phyloP scores from a whole-genome alignment of 2,113 vertebrate species.

The Aplodontia rufa region DNA sequence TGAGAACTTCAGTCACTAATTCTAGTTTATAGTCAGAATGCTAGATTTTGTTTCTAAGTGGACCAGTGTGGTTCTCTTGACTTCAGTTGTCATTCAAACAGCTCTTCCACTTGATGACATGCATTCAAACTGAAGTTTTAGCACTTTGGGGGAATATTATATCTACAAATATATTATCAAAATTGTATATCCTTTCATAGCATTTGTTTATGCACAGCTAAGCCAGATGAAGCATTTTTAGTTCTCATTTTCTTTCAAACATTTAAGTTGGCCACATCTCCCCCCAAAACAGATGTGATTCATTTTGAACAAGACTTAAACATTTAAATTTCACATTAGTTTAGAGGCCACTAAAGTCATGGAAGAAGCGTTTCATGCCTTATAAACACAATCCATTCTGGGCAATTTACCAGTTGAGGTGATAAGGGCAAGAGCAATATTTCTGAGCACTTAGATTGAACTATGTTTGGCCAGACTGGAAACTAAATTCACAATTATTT shows the following conservation, averaged over 20 bases:
- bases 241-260: constrained; percentile 48
- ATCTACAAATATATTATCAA: constrained; percentile 14
- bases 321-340: constrained; percentile 51
- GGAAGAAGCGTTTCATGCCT: constrained; percentile 25
- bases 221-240: not conserved
- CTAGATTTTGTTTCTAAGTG: constrained; percentile 22
- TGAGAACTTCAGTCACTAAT: not conserved
- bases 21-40: constrained; percentile 5
- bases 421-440: constrained; percentile 24
- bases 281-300: constrained; percentile 45
- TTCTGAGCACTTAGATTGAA: not conserved
- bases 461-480: not conserved
- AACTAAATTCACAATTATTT: not conserved
- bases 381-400: constrained; percentile 31
- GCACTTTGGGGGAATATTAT: not conserved
- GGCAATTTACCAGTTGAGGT: not conserved
- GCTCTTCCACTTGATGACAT: not conserved
- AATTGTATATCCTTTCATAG: not conserved
- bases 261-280: constrained; percentile 3
- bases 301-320: constrained; percentile 35
- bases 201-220: not conserved
- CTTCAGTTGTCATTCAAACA: not conserved
- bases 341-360: constrained; percentile 38
- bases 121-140: not conserved
- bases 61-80: not conserved